These are phyloP conservation scores for Acronicta leporina DNA, from an alignment of 2,888 invertebrate genomes.

Conservation along the genomic window DNA sequence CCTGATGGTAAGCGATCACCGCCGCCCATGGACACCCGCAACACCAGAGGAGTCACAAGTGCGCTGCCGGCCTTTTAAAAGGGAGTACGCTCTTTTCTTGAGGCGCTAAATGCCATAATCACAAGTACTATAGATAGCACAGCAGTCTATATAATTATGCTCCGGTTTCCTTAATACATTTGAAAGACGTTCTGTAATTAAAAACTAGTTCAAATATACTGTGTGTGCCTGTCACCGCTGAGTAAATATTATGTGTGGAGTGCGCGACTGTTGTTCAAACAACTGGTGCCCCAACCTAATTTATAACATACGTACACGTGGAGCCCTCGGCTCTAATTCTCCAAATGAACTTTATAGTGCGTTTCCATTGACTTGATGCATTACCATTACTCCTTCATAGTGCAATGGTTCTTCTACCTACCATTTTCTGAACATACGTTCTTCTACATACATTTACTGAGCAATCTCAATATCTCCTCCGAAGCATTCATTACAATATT, in stretches of 20 bases:
- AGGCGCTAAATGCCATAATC: too few species aligned
- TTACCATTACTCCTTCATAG: neutral
- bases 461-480: neutral
- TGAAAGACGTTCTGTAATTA: conserved; percentile 68
- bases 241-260: conserved; percentile 75
- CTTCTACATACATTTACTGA: too few species aligned
- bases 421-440: too few species aligned
- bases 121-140: too few species aligned
- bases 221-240: conserved; percentile 71
- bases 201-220: conserved; percentile 71
- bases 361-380: conserved; percentile 29
- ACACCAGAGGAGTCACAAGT: too few species aligned
- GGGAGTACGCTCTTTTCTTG: too few species aligned
- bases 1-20: too few species aligned
- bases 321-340: conserved; percentile 26
- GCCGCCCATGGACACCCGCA: too few species aligned
- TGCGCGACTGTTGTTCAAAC: conserved; percentile 76
- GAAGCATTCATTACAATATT: neutral
- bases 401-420: too few species aligned
- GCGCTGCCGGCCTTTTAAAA: too few species aligned
- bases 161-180: conserved; percentile 41
- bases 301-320: conserved; percentile 71
- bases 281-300: conserved; percentile 77
- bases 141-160: conserved; percentile 14
- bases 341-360: conserved; percentile 32